phyloP scores from a whole-genome alignment of 35 echinoderm and acorn worm genomes.

The Lytechinus variegatus region DNA sequence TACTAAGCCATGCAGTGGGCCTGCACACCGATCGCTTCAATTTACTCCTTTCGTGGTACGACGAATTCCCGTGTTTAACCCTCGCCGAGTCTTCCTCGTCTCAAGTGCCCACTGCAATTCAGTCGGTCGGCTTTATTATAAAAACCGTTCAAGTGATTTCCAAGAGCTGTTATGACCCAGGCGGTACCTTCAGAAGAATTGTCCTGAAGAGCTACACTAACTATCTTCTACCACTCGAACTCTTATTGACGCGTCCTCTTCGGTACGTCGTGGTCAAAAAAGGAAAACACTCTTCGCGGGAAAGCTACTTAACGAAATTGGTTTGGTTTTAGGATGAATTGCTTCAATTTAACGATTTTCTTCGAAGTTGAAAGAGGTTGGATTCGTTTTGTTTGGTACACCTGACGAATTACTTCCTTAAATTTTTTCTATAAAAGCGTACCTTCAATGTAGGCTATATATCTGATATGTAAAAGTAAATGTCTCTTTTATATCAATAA shows the following conservation, averaged over 20 bases:
- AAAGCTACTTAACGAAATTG: neutral
- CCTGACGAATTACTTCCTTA: neutral
- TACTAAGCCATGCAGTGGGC: neutral
- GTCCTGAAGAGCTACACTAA: neutral
- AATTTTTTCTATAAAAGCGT: neutral
- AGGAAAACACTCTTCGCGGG: neutral
- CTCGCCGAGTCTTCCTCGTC: neutral
- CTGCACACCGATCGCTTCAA: neutral
- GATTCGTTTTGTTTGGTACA: neutral
- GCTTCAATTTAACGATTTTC: neutral
- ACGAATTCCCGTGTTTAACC: neutral
- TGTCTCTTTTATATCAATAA: no score
- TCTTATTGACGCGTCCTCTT: neutral
- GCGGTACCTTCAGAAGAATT: neutral
- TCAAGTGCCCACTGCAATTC: slow-evolving; percentile 17
- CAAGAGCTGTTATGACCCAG: slow-evolving; percentile 24
- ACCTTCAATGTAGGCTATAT: neutral
- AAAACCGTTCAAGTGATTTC: slow-evolving; percentile 44
- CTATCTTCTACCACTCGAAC: neutral
- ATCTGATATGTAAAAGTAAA: neutral
- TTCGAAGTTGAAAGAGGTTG: neutral
- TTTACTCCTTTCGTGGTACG: neutral
- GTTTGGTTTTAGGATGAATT: neutral
- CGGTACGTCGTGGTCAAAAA: neutral
- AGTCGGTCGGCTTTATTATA: neutral